Percentiles rank a stretch among this genome's conserved stretches.
phyloP scores from a whole-genome alignment of 2,888 invertebrate genomes.

The Sarcophaga subvicina region DNA sequence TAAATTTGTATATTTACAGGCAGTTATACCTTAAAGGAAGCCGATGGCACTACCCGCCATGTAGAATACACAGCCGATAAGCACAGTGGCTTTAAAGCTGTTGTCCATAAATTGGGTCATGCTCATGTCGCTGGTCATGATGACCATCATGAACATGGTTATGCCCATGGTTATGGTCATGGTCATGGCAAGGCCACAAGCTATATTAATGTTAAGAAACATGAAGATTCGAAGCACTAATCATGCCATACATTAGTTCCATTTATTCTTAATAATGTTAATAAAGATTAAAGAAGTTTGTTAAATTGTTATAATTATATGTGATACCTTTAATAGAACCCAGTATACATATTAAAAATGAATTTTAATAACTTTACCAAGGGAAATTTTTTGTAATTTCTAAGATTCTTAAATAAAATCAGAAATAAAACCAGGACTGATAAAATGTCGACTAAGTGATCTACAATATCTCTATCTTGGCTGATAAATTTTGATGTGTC shows the following conservation, averaged over 20 bases:
- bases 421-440: too few relatives aligned
- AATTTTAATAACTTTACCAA: too few relatives aligned
- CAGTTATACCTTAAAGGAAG: conserved; percentile 37
- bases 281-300: too few relatives aligned
- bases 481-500: too few relatives aligned
- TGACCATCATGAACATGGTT: neutral
- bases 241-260: neutral
- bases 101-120: conserved; percentile 33
- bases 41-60: conserved; percentile 47
- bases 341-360: too few relatives aligned
- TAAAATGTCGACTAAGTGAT: too few relatives aligned
- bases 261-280: neutral
- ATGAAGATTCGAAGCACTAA: conserved; percentile 4
- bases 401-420: too few relatives aligned
- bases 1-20: conserved; percentile 1
- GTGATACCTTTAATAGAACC: too few relatives aligned
- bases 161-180: too few relatives aligned
- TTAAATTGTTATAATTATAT: too few relatives aligned
- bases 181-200: conserved; percentile 23
- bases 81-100: conserved; percentile 45
- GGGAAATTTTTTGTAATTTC: too few relatives aligned
- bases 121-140: neutral
- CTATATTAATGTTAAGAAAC: conserved; percentile 8
- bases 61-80: conserved; percentile 45
- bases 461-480: too few relatives aligned